Evolutionary conservation across 2,888 invertebrate genomes (phyloP), one percentile per base, ranked within the genome.

Genomic region (Craniophora ligustri): DNA sequence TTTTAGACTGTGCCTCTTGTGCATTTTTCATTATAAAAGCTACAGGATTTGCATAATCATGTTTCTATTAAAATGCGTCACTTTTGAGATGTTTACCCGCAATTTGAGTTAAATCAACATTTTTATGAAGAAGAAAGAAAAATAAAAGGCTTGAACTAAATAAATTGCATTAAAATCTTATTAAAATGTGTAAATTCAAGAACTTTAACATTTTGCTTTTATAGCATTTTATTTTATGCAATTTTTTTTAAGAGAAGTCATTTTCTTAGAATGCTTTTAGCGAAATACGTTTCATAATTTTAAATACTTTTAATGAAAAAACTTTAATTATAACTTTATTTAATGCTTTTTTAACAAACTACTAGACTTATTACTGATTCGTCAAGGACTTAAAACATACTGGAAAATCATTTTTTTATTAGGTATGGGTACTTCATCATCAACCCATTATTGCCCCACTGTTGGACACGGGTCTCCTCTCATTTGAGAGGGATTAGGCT

Each of bases 21-120:
- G 76, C 72, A 81, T 82, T 84, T 84, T 81, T 74, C 78, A 77
- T 77, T 76, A 69, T 65, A 74, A 76, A 75, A 69, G 74, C 73
- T 61, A 67, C 61, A 55, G 47, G 51, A 79, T 84, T 82, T 79
- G 60, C 80, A 79, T 84, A 81, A 79, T 78, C 55, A 76, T 71
- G 73, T 69, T 75, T 64, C 46, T 69, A 65, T 70, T 67, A 65
- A 70, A 61, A 67, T 50, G 45, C 45, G 19, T 51, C 63, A 73
- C 58, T 67, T 67, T 64, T 59, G 57, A 63, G 47, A 61, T 59
- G 55, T 60, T 53, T 62, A 47, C 44, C 55, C 10, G 40, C 42
- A 60, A 60, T 35, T 46, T 51, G 49, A 32, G 40, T 62, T 45
- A 48, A 50, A 67, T 51, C 41, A 55, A 60, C 50, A 55, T 67